These are phyloP conservation scores for Diadema setosum DNA, from an alignment of 35 echinoderm and acorn worm genomes.

Conservation along the genomic window DNA sequence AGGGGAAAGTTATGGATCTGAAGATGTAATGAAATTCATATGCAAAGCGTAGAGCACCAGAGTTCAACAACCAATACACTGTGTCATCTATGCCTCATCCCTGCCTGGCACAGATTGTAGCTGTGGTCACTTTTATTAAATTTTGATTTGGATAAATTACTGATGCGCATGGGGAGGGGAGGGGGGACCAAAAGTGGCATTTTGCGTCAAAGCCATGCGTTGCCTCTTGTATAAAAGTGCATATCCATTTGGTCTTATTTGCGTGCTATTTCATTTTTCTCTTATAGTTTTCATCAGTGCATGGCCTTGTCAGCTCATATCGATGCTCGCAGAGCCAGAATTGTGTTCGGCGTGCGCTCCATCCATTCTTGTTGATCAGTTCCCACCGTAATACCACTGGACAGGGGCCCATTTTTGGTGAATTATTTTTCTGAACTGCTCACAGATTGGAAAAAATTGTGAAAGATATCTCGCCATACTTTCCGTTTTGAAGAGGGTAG, in stretches of 20 bases:
- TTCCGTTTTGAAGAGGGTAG: too few relatives aligned
- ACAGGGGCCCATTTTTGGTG: too few relatives aligned
- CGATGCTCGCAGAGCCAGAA: too few relatives aligned
- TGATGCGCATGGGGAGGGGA: not conserved
- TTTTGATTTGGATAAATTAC: not conserved
- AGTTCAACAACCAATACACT: not conserved
- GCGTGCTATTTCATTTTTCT: not conserved
- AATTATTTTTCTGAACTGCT: too few relatives aligned
- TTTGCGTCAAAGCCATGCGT: not conserved
- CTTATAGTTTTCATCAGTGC: not conserved
- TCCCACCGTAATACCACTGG: too few relatives aligned
- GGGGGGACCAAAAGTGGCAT: not conserved
- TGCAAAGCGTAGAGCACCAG: not conserved
- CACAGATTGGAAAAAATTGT: too few relatives aligned
- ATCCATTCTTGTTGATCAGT: too few relatives aligned
- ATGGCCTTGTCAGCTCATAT: slow-evolving; percentile 4
- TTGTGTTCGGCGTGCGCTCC: too few relatives aligned
- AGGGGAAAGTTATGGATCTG: not conserved
- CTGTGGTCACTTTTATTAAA: not conserved
- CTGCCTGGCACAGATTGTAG: not conserved
- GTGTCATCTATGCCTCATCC: not conserved
- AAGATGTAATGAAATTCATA: not conserved
- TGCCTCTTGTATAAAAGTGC: not conserved
- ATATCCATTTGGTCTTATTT: not conserved
- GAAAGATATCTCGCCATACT: too few relatives aligned